These are phyloP conservation scores for Euleptes europaea DNA, from an alignment of 2,113 vertebrate genomes.

Conservation along the genomic window DNA sequence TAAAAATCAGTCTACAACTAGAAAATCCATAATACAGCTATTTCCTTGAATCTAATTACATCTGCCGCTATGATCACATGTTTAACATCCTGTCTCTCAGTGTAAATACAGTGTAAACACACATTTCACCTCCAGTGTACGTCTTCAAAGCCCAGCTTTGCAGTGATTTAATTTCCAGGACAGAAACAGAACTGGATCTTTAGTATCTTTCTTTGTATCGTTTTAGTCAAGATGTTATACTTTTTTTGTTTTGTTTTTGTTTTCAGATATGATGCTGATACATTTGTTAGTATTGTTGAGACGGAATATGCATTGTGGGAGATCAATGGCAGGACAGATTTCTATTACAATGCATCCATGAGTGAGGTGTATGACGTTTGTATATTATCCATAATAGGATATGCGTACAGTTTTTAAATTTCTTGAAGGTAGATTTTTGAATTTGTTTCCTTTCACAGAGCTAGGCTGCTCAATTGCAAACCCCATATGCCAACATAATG, in stretches of 20 bases:
- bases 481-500: too few relatives aligned
- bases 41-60: not conserved
- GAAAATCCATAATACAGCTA: not conserved
- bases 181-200: not conserved
- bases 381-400: not conserved
- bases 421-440: not conserved
- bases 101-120: not conserved
- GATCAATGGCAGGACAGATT: conserved; percentile 57
- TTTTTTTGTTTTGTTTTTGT: not conserved
- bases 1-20: not conserved
- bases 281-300: conserved; percentile 15
- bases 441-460: not conserved
- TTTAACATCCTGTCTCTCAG: not conserved
- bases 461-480: not conserved
- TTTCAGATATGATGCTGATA: conserved; percentile 33
- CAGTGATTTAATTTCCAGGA: not conserved
- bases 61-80: not conserved
- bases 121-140: not conserved
- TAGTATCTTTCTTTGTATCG: not conserved
- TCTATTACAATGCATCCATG: conserved; percentile 55
- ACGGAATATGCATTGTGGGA: conserved; percentile 68
- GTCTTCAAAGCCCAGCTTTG: not conserved
- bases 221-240: not conserved
- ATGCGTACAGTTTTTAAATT: not conserved
- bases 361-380: conserved; percentile 22